Percentiles rank a stretch among this genome's conserved stretches.
Conservation (phyloP, 2,113 vertebrate genomes). For the Melanerpes aurifrons region DNA sequence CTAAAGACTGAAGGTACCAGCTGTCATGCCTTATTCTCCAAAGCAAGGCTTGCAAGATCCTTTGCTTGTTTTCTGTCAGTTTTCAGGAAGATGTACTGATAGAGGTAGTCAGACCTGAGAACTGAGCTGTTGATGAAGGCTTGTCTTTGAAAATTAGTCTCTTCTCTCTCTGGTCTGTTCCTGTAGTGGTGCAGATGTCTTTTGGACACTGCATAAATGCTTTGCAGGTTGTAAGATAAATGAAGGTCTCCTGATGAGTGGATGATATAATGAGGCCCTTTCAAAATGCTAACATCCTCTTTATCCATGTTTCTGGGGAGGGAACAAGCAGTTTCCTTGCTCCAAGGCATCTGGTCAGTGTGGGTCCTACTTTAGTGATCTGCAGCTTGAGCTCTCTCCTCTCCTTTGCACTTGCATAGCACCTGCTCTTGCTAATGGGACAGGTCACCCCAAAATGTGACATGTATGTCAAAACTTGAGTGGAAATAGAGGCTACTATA, state of each 20-base stretch:
- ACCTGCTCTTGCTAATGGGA: not conserved
- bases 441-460: not conserved
- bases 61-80: not conserved
- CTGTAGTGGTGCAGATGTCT: not conserved
- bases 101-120: not conserved
- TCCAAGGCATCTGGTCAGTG: not conserved
- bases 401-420: not conserved
- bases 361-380: not conserved
- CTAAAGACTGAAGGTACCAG: not conserved
- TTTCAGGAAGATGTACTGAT: not conserved
- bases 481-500: not conserved
- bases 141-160: not conserved
- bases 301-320: not conserved
- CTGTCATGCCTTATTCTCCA: not conserved
- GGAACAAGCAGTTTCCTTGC: not conserved
- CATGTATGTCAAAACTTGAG: rapidly evolving
- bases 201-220: not conserved
- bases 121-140: not conserved
- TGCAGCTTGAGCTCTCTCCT: not conserved
- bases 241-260: not conserved
- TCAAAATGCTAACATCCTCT: not conserved
- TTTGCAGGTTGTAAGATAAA: not conserved
- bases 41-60: not conserved
- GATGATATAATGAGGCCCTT: not conserved
- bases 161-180: not conserved